Evolutionary conservation across 2,113 vertebrate species (phyloP).

Genomic region (Centrocercus urophasianus): DNA sequence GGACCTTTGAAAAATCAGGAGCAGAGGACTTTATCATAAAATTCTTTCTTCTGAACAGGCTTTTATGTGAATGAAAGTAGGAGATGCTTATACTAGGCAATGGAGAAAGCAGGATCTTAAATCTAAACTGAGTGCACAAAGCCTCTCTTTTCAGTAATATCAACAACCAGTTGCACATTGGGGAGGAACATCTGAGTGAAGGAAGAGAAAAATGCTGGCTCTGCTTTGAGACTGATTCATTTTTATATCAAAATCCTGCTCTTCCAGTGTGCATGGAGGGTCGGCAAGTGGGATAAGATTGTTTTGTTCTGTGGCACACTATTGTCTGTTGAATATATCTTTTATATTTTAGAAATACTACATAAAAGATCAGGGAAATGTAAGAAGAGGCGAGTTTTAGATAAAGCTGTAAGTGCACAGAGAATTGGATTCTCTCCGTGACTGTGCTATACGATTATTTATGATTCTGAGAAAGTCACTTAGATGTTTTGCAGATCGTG

Average conservation of each 20-base stretch:
- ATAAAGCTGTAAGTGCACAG: background rate
- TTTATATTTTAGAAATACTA: background rate
- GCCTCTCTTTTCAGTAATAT: background rate
- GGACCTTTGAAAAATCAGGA: background rate
- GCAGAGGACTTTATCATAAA: background rate
- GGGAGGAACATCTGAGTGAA: background rate
- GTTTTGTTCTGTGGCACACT: background rate
- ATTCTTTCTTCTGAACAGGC: background rate
- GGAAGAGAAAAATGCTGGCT: background rate
- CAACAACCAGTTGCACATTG: background rate
- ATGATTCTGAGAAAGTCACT: background rate
- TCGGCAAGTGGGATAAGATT: background rate
- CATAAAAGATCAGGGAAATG: background rate
- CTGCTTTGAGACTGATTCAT: background rate
- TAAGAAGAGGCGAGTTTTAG: background rate
- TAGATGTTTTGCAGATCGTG: background rate
- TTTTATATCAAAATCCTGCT: background rate
- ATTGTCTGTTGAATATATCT: background rate
- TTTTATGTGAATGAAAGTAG: background rate
- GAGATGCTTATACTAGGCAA: background rate
- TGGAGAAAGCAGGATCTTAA: rapidly evolving
- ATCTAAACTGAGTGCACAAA: background rate
- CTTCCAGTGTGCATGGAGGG: background rate
- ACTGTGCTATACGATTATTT: background rate
- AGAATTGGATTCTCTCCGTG: background rate